Evolutionary conservation across 1,140 invertebrate species (phyloP), one percentile per base, ranked within the genome.

Genomic region (Drosophila persimilis): DNA sequence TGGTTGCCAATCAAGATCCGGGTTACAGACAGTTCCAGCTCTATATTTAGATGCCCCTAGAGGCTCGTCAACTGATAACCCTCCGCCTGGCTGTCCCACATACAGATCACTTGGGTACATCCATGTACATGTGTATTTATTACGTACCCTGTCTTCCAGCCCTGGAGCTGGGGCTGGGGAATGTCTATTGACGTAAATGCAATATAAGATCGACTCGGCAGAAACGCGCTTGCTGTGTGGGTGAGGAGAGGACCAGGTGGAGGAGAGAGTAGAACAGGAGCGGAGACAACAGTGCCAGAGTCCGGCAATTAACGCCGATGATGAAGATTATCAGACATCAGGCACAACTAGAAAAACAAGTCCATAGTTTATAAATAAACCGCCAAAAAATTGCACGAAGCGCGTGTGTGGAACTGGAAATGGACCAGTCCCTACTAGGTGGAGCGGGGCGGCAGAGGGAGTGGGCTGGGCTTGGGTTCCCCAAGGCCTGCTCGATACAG

Each of bases 281-380:
- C 57, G 46, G 56, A 31, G 24, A 41, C 44, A 43, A 50, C 22
- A 31, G 58, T 22, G 24, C 6, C 71, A 75, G 71, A 26, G 65
- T 35, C 39, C 58, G 60, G 67, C 67, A 60, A 64, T 86, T 64
- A 73, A 29, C 55, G 57, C 45, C 62, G 73, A 86, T 77, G 67
- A 73, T 58, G 80, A 69, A 57, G 77, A 80, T 88, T 81, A 86
- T 81, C 24, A 26, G 5, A 4, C 24, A 26, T 26, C 81, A 86
- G 67, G 77, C 73, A 58, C 41, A 86, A 86, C 81, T 86, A 86
- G 81, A 86, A 86, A 86, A 86, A 86, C 81, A 88, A 86, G 81
- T 86, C 73, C 83, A 72, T 65, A 80, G 70, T 81, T 85, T 86
- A 86, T 62, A 86, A 88, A 86, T 86, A 86, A 81, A 67, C 70